These are phyloP conservation scores for Lytechinus variegatus DNA, from an alignment of 35 echinoderm and acorn worm genomes.

Conservation along the genomic window DNA sequence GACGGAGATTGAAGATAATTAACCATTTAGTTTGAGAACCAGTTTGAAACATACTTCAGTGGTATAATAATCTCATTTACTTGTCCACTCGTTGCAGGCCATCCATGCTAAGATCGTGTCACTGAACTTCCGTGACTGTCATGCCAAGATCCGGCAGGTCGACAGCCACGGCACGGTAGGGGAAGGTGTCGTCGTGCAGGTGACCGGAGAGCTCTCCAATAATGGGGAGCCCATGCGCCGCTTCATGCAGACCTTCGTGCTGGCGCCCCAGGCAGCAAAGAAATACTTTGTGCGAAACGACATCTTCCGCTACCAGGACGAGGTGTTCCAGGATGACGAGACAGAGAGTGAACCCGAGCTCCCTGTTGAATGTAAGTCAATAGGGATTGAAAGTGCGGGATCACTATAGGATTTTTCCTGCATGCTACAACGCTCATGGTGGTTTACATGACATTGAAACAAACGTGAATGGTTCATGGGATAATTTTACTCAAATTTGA, in stretches of 20 bases:
- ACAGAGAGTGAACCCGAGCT: conserved; percentile 75
- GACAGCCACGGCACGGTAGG: conserved; percentile 98
- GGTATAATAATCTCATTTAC: no score
- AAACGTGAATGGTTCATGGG: no score
- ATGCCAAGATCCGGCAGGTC: conserved; percentile 96
- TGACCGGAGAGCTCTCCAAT: conserved; percentile 98
- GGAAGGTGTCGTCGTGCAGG: conserved; percentile 98
- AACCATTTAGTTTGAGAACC: no score
- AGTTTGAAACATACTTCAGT: no score
- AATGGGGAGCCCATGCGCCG: conserved; percentile 98
- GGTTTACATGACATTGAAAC: no score
- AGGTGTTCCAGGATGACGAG: conserved; percentile 93
- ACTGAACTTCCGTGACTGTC: conserved; percentile 89
- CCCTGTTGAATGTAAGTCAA: not conserved
- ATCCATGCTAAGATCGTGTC: conserved; percentile 93
- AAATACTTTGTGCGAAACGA: conserved; percentile 96
- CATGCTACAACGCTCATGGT: no score
- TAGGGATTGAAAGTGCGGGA: not conserved
- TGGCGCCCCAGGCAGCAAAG: conserved; percentile 89
- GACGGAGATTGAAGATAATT: no score
- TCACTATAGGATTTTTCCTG: no score
- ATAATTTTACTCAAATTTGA: no score
- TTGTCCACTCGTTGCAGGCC: conserved; percentile 49
- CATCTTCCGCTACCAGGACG: conserved; percentile 99
- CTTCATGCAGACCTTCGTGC: conserved; percentile 99